These are phyloP conservation scores for Diarsia dahlii DNA, from an alignment of 2,888 invertebrate species.

Conservation along the genomic window DNA sequence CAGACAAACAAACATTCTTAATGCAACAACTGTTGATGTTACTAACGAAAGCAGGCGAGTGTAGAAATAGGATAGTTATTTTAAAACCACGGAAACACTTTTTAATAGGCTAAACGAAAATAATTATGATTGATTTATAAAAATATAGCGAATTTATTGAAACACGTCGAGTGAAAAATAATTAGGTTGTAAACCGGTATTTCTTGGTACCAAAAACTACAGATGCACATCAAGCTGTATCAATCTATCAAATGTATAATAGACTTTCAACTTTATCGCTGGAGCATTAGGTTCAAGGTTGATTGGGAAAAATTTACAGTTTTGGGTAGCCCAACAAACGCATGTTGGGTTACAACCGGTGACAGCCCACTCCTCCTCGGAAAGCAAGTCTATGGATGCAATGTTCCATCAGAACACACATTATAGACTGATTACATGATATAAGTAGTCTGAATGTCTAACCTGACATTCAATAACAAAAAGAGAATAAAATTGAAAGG, in stretches of 20 bases:
- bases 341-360: background rate
- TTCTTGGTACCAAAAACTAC: background rate
- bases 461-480: conserved; percentile 1
- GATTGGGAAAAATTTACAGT: no score
- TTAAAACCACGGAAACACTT: conserved; percentile 42
- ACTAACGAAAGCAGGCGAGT: conserved; percentile 23
- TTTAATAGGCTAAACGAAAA: conserved; percentile 18
- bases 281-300: no score
- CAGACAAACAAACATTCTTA: conserved; percentile 50
- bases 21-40: conserved; percentile 50
- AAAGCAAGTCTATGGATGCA: background rate
- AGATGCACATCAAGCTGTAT: no score
- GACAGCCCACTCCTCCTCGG: background rate
- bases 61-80: conserved; percentile 51
- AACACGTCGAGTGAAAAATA: background rate
- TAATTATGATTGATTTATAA: background rate
- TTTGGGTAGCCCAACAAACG: no score
- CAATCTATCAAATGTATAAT: no score
- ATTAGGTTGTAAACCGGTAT: background rate
- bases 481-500: conserved; percentile 6
- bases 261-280: no score
- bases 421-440: background rate
- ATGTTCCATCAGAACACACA: background rate
- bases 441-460: background rate
- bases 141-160: background rate